Evolutionary conservation across 2,888 invertebrate genomes (phyloP), one percentile per base, ranked within the genome.

Genomic region (Ochropleura leucogaster): DNA sequence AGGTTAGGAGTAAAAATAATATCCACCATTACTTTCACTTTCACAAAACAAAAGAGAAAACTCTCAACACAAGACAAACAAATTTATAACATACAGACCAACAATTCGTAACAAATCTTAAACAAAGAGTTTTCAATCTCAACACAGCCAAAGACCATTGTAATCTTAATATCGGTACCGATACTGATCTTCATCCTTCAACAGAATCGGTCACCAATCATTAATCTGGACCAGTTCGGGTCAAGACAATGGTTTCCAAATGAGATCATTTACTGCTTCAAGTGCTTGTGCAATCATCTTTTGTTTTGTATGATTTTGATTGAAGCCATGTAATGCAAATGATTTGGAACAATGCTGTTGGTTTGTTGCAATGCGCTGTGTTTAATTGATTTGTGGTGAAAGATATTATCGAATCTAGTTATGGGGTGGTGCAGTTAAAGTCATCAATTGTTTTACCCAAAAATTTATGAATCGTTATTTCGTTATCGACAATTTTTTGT

Each of bases 231-330:
- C 83, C 86, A 53, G 70, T 78, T 42, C 71, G 79, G 89, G 88
- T 87, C 86, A 95, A 92, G 63, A 95, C 95, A 95, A 95, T 95
- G 88, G 92, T 85, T 80, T 72, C 89, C 92, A 93, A 95, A 94
- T 93, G 93, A 93, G 90, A 92, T 94, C 93, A 93, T 94, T 94
- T 92, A 90, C 86, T 77, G 77, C 53, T n/a, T 14, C 71, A 46
- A 55, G 16, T 46, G 40, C 80, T 92, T 90, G 77, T 79, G 91
- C 86, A 91, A 92, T 77, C 74, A 69, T 79, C 85, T 88, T 87
- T 89, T 90, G 87, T 87, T 87, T 85, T 73, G 76, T 84, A 79
- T 69, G 64, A 80, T 72, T 79, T 70, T 79, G 68, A 68, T 72
- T 82, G 62, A 55, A 83, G 49, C 30, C 51, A 60, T 78, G 74